phyloP scores from a whole-genome alignment of 92 coral and sea anemone species.

The Zoanthus sociatus region DNA sequence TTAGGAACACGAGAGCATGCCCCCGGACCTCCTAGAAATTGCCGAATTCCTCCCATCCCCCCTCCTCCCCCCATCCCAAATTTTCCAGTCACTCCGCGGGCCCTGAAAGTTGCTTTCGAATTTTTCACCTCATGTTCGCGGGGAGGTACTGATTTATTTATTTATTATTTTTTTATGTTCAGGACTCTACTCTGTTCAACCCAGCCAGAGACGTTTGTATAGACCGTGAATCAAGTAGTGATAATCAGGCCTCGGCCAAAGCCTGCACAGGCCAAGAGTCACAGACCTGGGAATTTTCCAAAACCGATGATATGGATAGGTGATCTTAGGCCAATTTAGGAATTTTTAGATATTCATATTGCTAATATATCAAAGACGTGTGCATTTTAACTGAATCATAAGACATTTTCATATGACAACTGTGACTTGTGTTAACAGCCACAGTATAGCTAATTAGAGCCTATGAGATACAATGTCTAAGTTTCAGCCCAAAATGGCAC shows the following conservation, averaged over 20 bases:
- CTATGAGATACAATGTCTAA: too few species aligned
- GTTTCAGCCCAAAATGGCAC: too few species aligned
- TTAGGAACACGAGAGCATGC: too few species aligned
- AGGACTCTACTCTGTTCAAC: slow-evolving; percentile 80
- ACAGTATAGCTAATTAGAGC: too few species aligned
- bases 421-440: too few species aligned
- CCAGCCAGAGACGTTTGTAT: slow-evolving; percentile 84
- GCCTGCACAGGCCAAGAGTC: slow-evolving; percentile 77
- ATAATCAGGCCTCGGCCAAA: slow-evolving; percentile 71
- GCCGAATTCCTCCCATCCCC: too few species aligned
- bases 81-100: too few species aligned
- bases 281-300: slow-evolving; percentile 94
- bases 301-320: slow-evolving; percentile 87
- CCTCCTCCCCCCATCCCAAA: too few species aligned
- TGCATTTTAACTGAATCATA: not conserved
- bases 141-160: not conserved
- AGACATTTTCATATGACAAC: not conserved
- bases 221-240: slow-evolving; percentile 81
- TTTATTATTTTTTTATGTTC: not conserved
- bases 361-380: not conserved
- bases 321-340: slow-evolving; percentile 29
- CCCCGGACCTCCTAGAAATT: too few species aligned
- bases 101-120: too few species aligned
- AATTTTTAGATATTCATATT: slow-evolving; percentile 6
- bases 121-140: too few species aligned